Base-by-base conservation (phyloP, 2,113 vertebrate genomes). In the Etheostoma spectabile region DNA sequence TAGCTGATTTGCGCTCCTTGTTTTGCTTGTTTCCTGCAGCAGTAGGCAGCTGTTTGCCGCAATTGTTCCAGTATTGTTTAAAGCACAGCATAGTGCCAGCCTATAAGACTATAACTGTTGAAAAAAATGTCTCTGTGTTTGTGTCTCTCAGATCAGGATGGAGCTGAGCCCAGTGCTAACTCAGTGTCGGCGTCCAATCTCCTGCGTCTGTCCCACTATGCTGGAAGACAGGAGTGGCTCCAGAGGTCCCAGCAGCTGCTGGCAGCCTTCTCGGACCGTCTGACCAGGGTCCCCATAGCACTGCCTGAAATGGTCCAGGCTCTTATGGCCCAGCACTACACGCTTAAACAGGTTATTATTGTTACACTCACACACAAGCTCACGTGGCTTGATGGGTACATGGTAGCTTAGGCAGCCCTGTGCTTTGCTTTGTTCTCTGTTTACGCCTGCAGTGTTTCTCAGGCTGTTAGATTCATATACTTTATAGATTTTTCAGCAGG, bases 101-200 rank as follows among this genome's bases (percentile, higher is more conserved):
- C 8, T 22, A n/a, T n/a, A 38, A 22, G 11, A 19, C 33, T 60
- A 1, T 57, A 60, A 69, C 56, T 14, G 27, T 38, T 19, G 3
- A 22, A 24, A 59, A 30, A 8, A 30, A 15, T 19, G n/a, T 48
- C 11, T 68, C 2, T 71, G 33, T 71, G 19, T 73, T 4, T 51
- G 21, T 62, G 14, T 74, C 8, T 38, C 10, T 13, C 91, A 99
- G 98, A 98, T 91, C 97, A 99, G 84, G 97, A 99, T 0, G 97
- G 98, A 8, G 97, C 97, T 1, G 98, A 99, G 89, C 97, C 98
- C 89, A 95, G 96, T 0, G 96, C 95, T 30, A 99, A 99, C 93
- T 99, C 98, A 0, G 86, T 97, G 52, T 92, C 96, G 0, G 96
- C 97, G 7, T 94, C 93, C 86, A 99, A 97, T 85, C 95, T 99